Evolutionary conservation across 2,888 invertebrate genomes (phyloP), one percentile per base, ranked within the genome.

Genomic region (Rhagonycha fulva): DNA sequence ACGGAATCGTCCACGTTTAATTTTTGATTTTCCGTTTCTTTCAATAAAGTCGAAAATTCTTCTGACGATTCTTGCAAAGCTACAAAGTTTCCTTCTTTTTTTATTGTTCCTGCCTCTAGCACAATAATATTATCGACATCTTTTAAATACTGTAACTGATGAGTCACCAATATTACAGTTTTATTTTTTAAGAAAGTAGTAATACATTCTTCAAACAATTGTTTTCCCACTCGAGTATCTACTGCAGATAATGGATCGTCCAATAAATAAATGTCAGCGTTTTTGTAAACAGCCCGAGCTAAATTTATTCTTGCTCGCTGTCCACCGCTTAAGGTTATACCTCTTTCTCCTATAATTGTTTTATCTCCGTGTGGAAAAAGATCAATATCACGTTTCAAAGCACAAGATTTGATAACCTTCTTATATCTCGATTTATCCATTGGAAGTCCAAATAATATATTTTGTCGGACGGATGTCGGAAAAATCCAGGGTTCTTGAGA

Each of bases 301-400:
- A 98, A 90, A 71, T 95, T 95, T 71, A 98, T 94, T 80, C 97
- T 91, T 0, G 97, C 96, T 78, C 95, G 93, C 86, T 97, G 97
- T 0, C 95, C 95, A 0, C 95, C 95, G 82, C 94, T 94, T 32
- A 96, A 89, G 60, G 93, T 91, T 75, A 93, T 90, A n/a, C 95
- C 95, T 77, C 93, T 89, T 83, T 95, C 95, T 0, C 95, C 98
- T 0, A 96, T 94, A 23, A 95, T 87, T 0, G 96, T 96, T 86
- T 92, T 91, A 86, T 96, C 96, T 0, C 95, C 95, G 81, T 93
- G 91, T 14, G 94, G 94, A 83, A 96, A 89, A 78, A 94, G 87
- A 9, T 89, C 87, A 83, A 96, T 92, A 86, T 96, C 96, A 76
- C 91, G 87, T 84, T 92, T 92, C 76, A 94, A 89, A 14, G 94